Base-by-base conservation (phyloP, 1,140 invertebrate species). In the Caenorhabditis briggsae region DNA sequence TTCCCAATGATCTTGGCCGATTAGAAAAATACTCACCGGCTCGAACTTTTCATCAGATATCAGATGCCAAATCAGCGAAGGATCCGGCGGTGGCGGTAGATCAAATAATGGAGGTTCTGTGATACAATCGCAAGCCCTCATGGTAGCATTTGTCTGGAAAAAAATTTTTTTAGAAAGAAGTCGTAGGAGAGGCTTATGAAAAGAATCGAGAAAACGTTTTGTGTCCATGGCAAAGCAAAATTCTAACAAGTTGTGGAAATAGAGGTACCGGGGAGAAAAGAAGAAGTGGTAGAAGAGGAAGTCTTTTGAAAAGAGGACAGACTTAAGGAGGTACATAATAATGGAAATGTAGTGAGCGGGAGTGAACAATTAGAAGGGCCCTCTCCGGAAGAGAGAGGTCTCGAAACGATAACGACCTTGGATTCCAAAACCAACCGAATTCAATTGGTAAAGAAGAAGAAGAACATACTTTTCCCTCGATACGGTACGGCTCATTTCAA, bases 251-350 rank as follows among this genome's bases (percentile, higher is more conserved):
- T 78, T 78, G 70, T 78, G 33, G 46, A 78, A 78, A 61, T 25
- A 61, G 46, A 25, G 70, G 70, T 78, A 50, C 64, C 64, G 46
- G 25, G 25, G 23, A 14, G 12, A 23, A 50, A 33, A n/a, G n/a
- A n/a, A n/a, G n/a, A n/a, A n/a, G n/a, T n/a, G n/a, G 33, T 33
- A 3, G 33, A n/a, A 50, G 33, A 46, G 64, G 70, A 78, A 50
- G 70, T 78, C 70, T 78, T 78, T 78, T 78, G 70, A 78, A 78
- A 78, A 78, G 70, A 78, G 70, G 70, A 78, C 70, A 50, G 70
- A 78, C 70, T 78, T 78, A 78, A 78, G 70, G 46, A 78, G 70
- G 70, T 78, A 78, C 70, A 78, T 78, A 78, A 78, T 78, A 78
- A 78, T 78, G n/a, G 70, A 78, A 78, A 78, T 78, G 43, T 78